These are phyloP conservation scores for Chironomus tentans DNA, from an alignment of 2,888 invertebrate species.

Conservation along the genomic window DNA sequence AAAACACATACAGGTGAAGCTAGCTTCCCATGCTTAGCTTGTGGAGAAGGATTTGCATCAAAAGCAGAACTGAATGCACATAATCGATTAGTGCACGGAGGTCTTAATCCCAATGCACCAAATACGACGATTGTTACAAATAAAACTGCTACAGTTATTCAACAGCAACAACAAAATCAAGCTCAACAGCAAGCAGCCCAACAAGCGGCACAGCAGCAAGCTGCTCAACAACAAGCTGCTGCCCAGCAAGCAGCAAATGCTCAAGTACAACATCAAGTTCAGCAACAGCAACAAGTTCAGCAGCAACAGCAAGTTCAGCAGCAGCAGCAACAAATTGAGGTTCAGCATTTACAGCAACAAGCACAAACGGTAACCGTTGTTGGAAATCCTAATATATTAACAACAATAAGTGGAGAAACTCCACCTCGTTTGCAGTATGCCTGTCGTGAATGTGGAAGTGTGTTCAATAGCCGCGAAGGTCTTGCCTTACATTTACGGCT, in stretches of 20 bases:
- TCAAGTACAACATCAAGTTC: constrained; percentile 42
- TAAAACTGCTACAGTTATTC: constrained; percentile 25
- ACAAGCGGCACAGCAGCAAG: constrained; percentile 25
- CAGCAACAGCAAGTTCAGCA: constrained; percentile 42
- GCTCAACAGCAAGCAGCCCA: constrained; percentile 25
- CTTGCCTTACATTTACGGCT: constrained; percentile 67
- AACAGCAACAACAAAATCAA: constrained; percentile 21
- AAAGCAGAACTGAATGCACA: constrained; percentile 62
- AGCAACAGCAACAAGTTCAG: constrained; percentile 39
- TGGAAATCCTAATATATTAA: constrained; percentile 40
- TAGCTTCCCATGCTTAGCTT: constrained; percentile 63
- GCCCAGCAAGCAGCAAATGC: constrained; percentile 32
- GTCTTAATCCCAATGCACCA: constrained; percentile 41
- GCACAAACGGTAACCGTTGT: constrained; percentile 43
- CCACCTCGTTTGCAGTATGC: constrained; percentile 41
- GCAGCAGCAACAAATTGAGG: constrained; percentile 35
- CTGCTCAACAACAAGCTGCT: constrained; percentile 33
- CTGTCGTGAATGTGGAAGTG: constrained; percentile 53
- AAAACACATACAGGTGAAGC: constrained; percentile 67
- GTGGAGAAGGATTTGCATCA: constrained; percentile 66
- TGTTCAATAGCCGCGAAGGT: constrained; percentile 62
- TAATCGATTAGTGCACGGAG: constrained; percentile 48
- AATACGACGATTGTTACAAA: constrained; percentile 38
- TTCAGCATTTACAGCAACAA: constrained; percentile 32
- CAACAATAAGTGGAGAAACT: constrained; percentile 39